Evolutionary conservation across 2,113 vertebrate species (phyloP).

Genomic region (Silurus meridionalis): DNA sequence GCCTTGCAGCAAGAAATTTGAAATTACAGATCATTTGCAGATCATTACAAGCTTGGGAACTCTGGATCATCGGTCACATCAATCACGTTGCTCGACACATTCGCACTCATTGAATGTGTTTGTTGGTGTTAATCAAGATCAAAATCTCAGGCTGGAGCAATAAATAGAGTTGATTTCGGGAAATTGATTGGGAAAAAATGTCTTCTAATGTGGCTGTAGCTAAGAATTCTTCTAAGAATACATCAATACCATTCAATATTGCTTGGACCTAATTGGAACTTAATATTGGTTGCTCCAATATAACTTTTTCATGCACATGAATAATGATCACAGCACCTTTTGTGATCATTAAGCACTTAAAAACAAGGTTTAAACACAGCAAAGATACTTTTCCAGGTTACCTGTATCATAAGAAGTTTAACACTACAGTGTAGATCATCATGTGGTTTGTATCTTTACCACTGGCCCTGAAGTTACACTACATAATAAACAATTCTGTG

Average conservation of each 20-base stretch:
- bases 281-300: not conserved
- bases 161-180: constrained; percentile 1
- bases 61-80: constrained; percentile 38
- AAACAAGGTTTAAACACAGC: not conserved
- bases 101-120: constrained; percentile 20
- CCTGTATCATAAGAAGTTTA: not conserved
- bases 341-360: not conserved
- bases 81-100: constrained; percentile 21
- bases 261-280: too few relatives aligned
- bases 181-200: not conserved
- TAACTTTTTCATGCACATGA: not conserved
- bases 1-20: constrained; percentile 2
- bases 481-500: not conserved
- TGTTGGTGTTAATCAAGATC: not conserved
- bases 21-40: not conserved
- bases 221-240: not conserved
- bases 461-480: not conserved
- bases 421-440: not conserved
- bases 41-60: constrained; percentile 39
- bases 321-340: not conserved
- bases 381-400: not conserved
- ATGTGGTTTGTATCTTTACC: not conserved
- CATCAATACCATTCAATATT: too few relatives aligned
- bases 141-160: not conserved
- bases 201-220: not conserved